Conservation (phyloP, 1,140 invertebrate species). For the Carposina sasakii region DNA sequence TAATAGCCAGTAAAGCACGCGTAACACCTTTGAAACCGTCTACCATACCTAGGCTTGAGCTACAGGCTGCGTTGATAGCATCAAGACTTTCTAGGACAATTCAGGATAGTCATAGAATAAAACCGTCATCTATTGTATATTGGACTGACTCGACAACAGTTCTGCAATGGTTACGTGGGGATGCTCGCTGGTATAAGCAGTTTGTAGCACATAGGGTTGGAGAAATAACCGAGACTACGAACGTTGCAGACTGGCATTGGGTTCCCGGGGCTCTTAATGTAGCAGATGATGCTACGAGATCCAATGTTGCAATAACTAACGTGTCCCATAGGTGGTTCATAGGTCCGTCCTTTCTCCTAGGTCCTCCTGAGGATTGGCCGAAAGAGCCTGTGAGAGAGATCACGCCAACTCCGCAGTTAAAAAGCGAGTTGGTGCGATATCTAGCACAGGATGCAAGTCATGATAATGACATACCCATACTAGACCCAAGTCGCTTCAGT, state of each 20-base stretch:
- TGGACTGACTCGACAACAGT: conserved; percentile 47
- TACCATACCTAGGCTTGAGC: conserved; percentile 1
- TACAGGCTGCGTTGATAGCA: conserved; percentile 1
- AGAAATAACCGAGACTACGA: conserved; percentile 34
- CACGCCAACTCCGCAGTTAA: too few species aligned
- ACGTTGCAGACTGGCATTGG: conserved; percentile 16
- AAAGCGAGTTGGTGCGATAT: too few species aligned
- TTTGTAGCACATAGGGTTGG: conserved; percentile 50
- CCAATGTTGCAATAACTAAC: background rate
- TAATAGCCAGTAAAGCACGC: background rate
- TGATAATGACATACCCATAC: too few species aligned
- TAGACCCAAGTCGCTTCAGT: too few species aligned
- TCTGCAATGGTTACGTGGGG: conserved; percentile 35
- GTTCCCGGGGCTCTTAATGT: background rate
- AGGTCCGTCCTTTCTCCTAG: background rate
- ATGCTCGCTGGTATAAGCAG: conserved; percentile 29
- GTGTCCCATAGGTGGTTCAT: background rate
- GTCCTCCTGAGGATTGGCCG: background rate
- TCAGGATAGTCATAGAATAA: too few species aligned
- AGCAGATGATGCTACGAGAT: background rate
- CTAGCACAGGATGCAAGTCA: too few species aligned
- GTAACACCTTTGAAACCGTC: background rate
- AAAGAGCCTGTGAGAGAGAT: too few species aligned
- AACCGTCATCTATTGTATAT: too few species aligned
- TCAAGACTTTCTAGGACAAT: background rate